phyloP scores from a whole-genome alignment of 2,113 vertebrate genomes.

The Camelus dromedarius region DNA sequence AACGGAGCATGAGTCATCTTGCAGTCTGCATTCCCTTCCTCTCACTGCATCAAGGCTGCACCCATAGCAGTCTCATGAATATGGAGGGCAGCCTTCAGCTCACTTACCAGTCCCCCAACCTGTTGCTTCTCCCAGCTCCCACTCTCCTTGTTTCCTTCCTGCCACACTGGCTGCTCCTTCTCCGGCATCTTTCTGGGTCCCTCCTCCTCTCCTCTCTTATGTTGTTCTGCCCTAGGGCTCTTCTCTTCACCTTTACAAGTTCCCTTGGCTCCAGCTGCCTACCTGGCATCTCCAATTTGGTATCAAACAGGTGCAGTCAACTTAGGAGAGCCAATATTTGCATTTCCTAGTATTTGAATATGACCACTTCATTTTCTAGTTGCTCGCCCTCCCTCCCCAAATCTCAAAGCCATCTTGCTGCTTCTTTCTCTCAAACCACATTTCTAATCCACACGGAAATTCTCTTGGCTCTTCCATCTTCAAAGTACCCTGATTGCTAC shows the following conservation, averaged over 20 bases:
- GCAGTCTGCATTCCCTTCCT: not conserved
- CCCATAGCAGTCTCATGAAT: not conserved
- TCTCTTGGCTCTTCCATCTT: not conserved
- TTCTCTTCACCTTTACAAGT: not conserved
- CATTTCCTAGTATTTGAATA: not conserved
- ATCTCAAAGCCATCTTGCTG: not conserved
- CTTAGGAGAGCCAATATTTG: not conserved
- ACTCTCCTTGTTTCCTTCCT: not conserved
- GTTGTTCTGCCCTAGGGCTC: not conserved
- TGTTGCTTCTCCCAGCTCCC: not conserved
- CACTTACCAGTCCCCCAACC: accelerated
- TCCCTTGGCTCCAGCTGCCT: not conserved
- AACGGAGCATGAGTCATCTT: not conserved
- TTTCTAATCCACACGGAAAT: not conserved
- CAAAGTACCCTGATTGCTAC: not conserved
- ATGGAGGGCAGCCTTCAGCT: not conserved
- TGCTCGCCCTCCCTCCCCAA: not conserved
- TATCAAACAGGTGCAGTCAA: not conserved
- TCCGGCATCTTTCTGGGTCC: not conserved
- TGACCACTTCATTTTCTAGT: not conserved
- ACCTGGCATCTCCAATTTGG: not conserved
- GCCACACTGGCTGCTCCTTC: not conserved
- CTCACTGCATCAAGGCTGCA: not conserved
- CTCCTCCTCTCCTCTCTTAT: not conserved
- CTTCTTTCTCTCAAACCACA: conserved; percentile 3